Evolutionary conservation across 1,140 invertebrate species (phyloP).

Genomic region (Cotesia vestalis): DNA sequence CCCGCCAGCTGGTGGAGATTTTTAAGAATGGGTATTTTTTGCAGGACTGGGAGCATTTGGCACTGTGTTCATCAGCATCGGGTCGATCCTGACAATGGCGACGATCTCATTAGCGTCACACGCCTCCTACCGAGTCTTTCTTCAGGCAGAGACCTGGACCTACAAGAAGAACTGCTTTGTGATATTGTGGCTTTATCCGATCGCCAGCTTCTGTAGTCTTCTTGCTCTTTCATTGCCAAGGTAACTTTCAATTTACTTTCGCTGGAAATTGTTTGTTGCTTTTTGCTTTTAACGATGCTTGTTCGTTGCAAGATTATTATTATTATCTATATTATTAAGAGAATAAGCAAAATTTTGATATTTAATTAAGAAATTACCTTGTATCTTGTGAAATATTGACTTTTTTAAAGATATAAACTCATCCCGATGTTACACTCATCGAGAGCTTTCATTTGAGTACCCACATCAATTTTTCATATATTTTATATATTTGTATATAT

Average conservation of each 20-base stretch:
- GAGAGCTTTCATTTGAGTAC: too few species aligned
- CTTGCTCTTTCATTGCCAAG: constrained; percentile 58
- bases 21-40: constrained; percentile 20
- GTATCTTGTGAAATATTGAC: too few species aligned
- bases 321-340: too few species aligned
- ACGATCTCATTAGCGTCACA: constrained; percentile 54
- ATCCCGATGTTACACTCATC: too few species aligned
- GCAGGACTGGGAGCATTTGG: constrained; percentile 52
- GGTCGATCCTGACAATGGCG: constrained; percentile 44
- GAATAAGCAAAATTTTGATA: too few species aligned
- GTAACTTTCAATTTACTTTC: constrained; percentile 42
- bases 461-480: too few species aligned
- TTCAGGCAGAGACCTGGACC: constrained; percentile 51
- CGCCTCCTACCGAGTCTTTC: constrained; percentile 52
- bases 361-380: too few species aligned
- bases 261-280: neutral
- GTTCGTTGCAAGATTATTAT: too few species aligned
- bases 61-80: constrained; percentile 46
- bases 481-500: too few species aligned
- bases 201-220: constrained; percentile 57
- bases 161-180: constrained; percentile 56
- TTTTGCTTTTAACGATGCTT: neutral
- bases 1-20: neutral
- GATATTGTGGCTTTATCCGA: constrained; percentile 57
- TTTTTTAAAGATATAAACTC: too few species aligned